Conservation (phyloP, 2,797 vertebrate species). For the Mormyrops attenuatus region DNA sequence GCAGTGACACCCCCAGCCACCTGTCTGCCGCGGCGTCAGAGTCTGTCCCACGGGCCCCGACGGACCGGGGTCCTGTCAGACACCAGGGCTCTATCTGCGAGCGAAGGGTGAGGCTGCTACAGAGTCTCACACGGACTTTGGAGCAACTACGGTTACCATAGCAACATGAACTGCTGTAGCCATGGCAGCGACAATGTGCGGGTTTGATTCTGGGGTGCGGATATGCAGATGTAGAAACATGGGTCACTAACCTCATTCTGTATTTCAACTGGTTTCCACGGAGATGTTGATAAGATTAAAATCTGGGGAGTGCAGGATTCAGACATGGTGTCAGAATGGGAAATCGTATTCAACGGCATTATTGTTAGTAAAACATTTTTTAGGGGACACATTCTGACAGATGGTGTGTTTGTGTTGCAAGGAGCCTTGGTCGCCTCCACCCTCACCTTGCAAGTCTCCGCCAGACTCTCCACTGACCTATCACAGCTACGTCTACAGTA, state of each 20-base stretch:
- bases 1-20: slow-evolving; percentile 56
- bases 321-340: neutral
- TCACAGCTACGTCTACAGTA: slow-evolving; percentile 61
- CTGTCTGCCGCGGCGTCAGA: slow-evolving; percentile 47
- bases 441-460: slow-evolving; percentile 73
- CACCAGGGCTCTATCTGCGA: slow-evolving; percentile 64
- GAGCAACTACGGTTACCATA: neutral
- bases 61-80: slow-evolving; percentile 68
- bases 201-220: neutral
- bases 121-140: neutral
- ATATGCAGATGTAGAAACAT: neutral
- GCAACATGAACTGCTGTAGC: neutral
- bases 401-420: slow-evolving; percentile 51
- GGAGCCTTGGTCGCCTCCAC: slow-evolving; percentile 69
- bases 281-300: neutral
- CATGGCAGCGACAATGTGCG: neutral
- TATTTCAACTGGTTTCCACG: neutral
- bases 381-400: neutral
- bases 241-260: neutral
- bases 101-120: slow-evolving; percentile 33
- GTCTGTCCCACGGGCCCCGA: slow-evolving; percentile 49
- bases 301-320: neutral
- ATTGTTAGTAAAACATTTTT: neutral
- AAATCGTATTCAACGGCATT: neutral
- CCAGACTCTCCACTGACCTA: slow-evolving; percentile 73